Evolutionary conservation across 2,113 vertebrate genomes (phyloP).

Genomic region (Melanerpes aurifrons): DNA sequence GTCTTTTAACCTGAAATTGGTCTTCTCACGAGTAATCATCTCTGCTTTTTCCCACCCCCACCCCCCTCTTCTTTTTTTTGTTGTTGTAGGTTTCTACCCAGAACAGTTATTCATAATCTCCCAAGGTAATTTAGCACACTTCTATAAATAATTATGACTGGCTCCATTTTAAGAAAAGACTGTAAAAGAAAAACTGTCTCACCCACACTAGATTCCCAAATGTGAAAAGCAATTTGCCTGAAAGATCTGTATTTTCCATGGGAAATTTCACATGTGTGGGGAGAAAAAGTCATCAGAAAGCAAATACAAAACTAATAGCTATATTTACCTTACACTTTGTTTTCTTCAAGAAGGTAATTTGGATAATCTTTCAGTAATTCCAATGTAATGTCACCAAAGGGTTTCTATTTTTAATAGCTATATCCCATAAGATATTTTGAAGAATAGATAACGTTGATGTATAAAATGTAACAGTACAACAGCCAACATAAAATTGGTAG

Average conservation of each 20-base stretch:
- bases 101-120: neutral
- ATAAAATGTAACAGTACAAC: neutral
- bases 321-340: neutral
- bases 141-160: constrained; percentile 25
- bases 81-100: neutral
- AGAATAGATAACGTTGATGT: neutral
- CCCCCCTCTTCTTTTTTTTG: too few relatives aligned
- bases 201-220: constrained; percentile 26
- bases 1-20: neutral
- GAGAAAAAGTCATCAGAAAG: constrained; percentile 6
- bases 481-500: neutral
- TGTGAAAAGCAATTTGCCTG: neutral
- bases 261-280: neutral
- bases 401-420: neutral
- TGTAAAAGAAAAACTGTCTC: constrained; percentile 7
- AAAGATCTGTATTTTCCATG: neutral
- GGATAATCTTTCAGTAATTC: neutral
- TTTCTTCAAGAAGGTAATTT: neutral
- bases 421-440: neutral
- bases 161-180: constrained; percentile 12
- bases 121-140: neutral
- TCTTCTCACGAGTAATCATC: neutral
- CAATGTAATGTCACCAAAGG: neutral
- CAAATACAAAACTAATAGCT: neutral
- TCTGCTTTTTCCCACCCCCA: neutral